Evolutionary conservation across 2,797 vertebrate species (phyloP).

Genomic region (Chloroceryle inda): DNA sequence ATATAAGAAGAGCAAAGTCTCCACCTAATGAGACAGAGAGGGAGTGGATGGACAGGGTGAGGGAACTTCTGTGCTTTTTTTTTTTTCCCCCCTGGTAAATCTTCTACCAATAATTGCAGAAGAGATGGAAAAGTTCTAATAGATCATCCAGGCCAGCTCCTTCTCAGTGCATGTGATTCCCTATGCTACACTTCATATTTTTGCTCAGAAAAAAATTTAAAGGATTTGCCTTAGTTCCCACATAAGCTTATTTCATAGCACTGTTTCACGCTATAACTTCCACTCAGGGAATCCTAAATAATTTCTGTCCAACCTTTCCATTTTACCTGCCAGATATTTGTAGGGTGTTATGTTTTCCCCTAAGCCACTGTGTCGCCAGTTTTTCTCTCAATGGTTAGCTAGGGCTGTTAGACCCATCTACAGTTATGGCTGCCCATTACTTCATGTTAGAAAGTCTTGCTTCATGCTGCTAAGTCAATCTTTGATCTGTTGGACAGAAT

Average conservation of each 20-base stretch:
- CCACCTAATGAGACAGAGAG: not conserved
- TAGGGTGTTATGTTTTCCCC: conserved; percentile 60
- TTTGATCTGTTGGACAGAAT: not conserved
- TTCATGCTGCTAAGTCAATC: not conserved
- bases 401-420: conserved; percentile 35
- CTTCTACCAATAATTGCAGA: conserved; percentile 3
- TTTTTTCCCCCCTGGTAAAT: not conserved
- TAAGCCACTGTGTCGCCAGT: conserved; percentile 29
- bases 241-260: conserved; percentile 42
- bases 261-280: conserved; percentile 53
- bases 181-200: conserved; percentile 55
- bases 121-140: conserved; percentile 24
- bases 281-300: conserved; percentile 46
- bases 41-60: not conserved
- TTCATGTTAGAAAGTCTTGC: not conserved
- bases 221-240: conserved; percentile 28
- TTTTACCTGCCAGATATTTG: conserved; percentile 61
- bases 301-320: conserved; percentile 45
- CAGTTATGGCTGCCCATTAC: not conserved
- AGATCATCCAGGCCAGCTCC: conserved; percentile 14
- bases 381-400: conserved; percentile 1
- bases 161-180: conserved; percentile 16
- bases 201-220: conserved; percentile 15
- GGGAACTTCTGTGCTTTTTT: not conserved
- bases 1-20: not conserved